Evolutionary conservation across 2,888 invertebrate genomes (phyloP), one percentile per base, ranked within the genome.

Genomic region (Eupithecia exiguata): DNA sequence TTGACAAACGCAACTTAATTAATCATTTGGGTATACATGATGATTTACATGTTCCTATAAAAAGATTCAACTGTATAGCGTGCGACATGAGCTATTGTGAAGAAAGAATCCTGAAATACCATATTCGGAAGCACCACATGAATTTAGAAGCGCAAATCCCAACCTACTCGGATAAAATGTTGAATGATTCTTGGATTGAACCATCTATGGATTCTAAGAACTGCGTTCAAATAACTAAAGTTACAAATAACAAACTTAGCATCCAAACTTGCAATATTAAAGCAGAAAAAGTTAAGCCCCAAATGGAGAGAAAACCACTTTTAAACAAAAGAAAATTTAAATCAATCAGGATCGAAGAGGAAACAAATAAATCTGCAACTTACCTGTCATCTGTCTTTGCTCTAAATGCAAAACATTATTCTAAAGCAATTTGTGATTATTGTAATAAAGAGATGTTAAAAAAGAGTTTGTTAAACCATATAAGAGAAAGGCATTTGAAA

Each of bases 361-460:
- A 70, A 6, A 21, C 36, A 10, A 72, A 77, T 53, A 81, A 72
- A 53, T 10, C 84, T 83, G 46, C 81, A 77, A 30, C 79, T 80
- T 87, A 82, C 36, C 83, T 86, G 0, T 82, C 81, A 1, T 86
- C 86, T 0, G 80, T 84, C 0, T 87, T 88, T n/a, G 87, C 89
- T 0, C 72, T 74, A 25, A 83, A 83, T 16, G 82, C 86, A 38
- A 84, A 81, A 3, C 86, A 89, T 3, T 91, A 89, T 79, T 88
- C 87, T 0, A 89, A 87, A 80, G 92, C 89, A 0, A 80, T 87
- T 0, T 93, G 92, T 70, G 89, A 92, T 80, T 92, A 92, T 78
- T 93, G 92, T 25, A 87, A 90, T 0, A 92, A 91, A 46, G 89
- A 89, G 68, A 92, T 93, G 92, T 30, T 91, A 9, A 93, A 93